phyloP scores from a whole-genome alignment of 2,113 vertebrate species.

The Thinocorus orbignyianus region DNA sequence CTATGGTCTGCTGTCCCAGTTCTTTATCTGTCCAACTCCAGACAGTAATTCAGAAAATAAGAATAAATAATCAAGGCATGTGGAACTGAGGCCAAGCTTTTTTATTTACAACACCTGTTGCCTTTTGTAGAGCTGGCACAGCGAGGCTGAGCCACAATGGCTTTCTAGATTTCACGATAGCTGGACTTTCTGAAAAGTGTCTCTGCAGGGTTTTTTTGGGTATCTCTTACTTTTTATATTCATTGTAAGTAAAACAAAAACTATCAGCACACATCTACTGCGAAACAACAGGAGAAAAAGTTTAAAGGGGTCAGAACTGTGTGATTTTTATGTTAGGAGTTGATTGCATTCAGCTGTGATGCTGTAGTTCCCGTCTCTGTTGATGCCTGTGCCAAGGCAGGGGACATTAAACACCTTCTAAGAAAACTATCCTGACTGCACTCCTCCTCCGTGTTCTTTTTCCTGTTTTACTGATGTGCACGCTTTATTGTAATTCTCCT shows the following conservation, averaged over 20 bases:
- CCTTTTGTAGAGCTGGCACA: neutral
- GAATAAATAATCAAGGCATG: constrained; percentile 44
- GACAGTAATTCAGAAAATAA: constrained; percentile 43
- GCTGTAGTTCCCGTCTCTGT: neutral
- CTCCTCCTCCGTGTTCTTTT: neutral
- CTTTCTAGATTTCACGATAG: neutral
- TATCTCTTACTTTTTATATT: neutral
- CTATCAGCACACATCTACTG: neutral
- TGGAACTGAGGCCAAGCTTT: neutral
- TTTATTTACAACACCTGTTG: constrained; percentile 37
- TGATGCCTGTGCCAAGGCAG: neutral
- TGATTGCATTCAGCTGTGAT: fast-evolving
- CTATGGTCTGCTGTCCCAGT: neutral
- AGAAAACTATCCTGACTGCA: neutral
- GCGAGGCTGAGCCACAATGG: neutral
- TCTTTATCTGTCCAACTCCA: constrained; percentile 46
- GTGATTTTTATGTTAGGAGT: neutral
- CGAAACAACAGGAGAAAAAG: neutral
- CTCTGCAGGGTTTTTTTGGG: neutral
- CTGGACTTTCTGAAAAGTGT: neutral
- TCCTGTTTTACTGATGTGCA: neutral
- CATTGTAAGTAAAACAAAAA: neutral
- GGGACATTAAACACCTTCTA: neutral
- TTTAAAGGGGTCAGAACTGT: neutral
- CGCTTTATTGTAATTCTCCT: neutral